phyloP scores from a whole-genome alignment of 1,140 invertebrate species.

The Drosophila obscura region DNA sequence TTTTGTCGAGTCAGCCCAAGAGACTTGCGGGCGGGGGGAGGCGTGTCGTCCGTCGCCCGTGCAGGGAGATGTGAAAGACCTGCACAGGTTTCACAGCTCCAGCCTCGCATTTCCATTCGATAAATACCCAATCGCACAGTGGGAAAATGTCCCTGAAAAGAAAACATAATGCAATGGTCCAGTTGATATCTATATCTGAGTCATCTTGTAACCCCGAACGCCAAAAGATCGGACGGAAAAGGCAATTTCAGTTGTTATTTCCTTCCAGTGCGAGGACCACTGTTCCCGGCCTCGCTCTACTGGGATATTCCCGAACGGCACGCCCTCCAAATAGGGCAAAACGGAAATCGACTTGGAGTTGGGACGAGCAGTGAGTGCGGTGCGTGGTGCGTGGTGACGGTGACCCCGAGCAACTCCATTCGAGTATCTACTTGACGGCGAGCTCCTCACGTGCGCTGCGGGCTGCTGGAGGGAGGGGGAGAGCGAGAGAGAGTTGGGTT shows the following conservation, averaged over 20 bases:
- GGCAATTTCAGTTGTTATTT: too few species aligned
- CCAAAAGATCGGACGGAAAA: too few species aligned
- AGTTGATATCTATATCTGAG: too few species aligned
- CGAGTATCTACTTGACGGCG: slow-evolving; percentile 17
- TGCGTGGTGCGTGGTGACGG: slow-evolving; percentile 1
- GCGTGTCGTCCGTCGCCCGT: too few species aligned
- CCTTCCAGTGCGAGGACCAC: slow-evolving; percentile 2
- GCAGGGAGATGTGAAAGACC: slow-evolving; percentile 1
- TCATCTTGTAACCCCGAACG: too few species aligned
- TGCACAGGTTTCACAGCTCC: slow-evolving; percentile 47
- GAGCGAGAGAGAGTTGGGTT: slow-evolving; percentile 49
- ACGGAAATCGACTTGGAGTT: slow-evolving; percentile 26
- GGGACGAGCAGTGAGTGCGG: neutral
- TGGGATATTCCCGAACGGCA: slow-evolving; percentile 34
- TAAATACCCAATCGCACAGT: slow-evolving; percentile 64
- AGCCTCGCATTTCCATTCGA: slow-evolving; percentile 41
- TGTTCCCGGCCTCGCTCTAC: slow-evolving; percentile 11
- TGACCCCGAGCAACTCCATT: slow-evolving; percentile 23
- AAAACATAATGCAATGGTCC: too few species aligned
- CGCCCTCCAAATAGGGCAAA: slow-evolving; percentile 58
- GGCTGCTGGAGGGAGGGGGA: neutral
- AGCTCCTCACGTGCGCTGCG: slow-evolving; percentile 33
- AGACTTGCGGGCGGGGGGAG: neutral
- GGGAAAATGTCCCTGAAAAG: neutral
- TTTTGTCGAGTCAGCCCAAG: slow-evolving; percentile 60